Base-by-base conservation (phyloP, 2,888 invertebrate species). In the Steinernema scapterisci region DNA sequence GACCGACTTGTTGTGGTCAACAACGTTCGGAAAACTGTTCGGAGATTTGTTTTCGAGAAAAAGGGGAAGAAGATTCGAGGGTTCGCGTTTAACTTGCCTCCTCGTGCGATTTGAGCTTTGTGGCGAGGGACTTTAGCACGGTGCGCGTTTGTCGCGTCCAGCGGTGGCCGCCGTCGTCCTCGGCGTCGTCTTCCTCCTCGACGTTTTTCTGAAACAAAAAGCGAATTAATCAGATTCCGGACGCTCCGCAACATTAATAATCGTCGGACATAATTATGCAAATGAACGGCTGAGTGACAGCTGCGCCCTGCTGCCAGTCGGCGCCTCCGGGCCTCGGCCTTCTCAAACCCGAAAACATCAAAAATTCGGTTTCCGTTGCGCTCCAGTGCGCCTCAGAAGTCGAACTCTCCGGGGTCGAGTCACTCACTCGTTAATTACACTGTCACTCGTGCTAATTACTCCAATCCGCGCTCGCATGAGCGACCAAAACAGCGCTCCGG, bases 81-180 rank as follows among this genome's bases (percentile, higher is more conserved):
- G 9, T 38, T 38, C 38, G 38, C 5, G n/a, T n/a, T n/a, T n/a
- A n/a, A 46, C 71, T 43, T 52, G 83, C 84, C 80, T 81, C 79
- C 25, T 81, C 79, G 52, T 75, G 75, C 13, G 77, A 71, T 9
- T 75, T 71, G 52, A 85, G 75, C 75, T 83, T 84, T 3, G 76
- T 71, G 25, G 81, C 72, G 45, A 86, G 84, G 7, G 82, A 76
- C 73, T 83, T 80, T 56, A 86, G 76, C 19, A 86, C 79, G 52
- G 78, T 80, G 71, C 82, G 82, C 52, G 86, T 86, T 21, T 84
- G 78, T 56, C 84, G 84, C 23, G 83, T 84, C 80, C 83, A 84
- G 45, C 75, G 51, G n/a, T 80, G 63, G 25, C 75, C 79, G 46
- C 77, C 77, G 38, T 79, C 79, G 13, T 76, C 73, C 31, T 73